Evolutionary conservation across 1,140 invertebrate genomes (phyloP), one percentile per base, ranked within the genome.

Genomic region (Drosophila melanica): DNA sequence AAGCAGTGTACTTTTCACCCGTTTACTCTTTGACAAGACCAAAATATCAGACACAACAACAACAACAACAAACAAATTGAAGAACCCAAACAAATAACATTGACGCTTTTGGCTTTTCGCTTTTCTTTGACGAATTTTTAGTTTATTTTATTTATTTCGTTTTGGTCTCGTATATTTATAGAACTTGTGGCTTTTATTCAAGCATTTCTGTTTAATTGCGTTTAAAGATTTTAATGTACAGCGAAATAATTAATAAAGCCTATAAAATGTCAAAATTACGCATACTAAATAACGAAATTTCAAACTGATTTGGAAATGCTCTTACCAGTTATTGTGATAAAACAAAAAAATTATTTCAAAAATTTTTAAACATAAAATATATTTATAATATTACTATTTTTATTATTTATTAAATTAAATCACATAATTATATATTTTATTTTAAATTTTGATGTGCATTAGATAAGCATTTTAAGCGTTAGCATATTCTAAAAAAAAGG

Each of bases 1-100:
- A 37, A 41, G 16, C 65, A 51, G 30, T 54, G 66, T 62, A 62
- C 57, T 62, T 69, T 69, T 57, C 48, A 62, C 66, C 39, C 30
- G 30, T 69, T 54, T n/a, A 16, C 8, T 35, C 37, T 59, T 23
- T 9, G 20, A 16, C 18, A 62, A 45, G 12, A 44, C 42, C n/a
- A 54, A 37, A 14, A 60, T 33, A 69, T n/a, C 48, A 45, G 35
- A 16, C 4, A 20, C 9, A 45, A 30, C 16, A 51, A 51, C 12
- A 62, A 59, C 18, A 39, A 48, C 7, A 20, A 14, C 3, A 51
- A n/a, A 33, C 9, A 7, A 23, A 27, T 27, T 60, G 30, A 48
- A 39, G 44, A 23, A 50, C 23, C 16, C 23, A 57, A 37, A 58
- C 30, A 57, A 58, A 59, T 8, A n/a, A 10, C 4, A 41, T 27